Conservation (phyloP, 2,888 invertebrate species). For the Diplolepis rosae region DNA sequence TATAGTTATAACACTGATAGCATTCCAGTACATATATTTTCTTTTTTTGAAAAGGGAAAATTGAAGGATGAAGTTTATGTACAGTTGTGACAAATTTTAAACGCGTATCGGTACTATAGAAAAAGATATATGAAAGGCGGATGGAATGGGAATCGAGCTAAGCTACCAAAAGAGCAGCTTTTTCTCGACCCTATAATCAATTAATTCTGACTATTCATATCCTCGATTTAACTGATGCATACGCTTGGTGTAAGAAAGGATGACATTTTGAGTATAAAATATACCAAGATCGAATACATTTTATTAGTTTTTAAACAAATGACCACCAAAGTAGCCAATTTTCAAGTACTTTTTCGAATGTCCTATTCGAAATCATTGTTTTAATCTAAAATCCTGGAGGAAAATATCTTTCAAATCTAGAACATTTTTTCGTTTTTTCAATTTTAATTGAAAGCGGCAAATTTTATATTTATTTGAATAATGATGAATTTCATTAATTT, state of each 20-base stretch:
- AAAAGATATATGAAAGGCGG: not conserved
- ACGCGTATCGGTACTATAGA: conserved; percentile 2
- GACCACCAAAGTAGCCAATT: no score
- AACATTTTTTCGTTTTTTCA: no score
- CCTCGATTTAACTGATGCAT: no score
- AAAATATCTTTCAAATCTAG: no score
- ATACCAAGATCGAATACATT: not conserved
- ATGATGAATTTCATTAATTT: no score
- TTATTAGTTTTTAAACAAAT: not conserved
- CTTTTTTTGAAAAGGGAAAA: not conserved
- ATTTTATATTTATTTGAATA: no score
- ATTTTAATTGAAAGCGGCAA: no score
- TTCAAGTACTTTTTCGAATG: no score
- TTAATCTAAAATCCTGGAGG: no score
- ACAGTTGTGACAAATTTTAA: conserved; percentile 2
- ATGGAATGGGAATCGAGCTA: conserved; percentile 1
- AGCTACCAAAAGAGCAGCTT: not conserved
- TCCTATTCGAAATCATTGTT: no score
- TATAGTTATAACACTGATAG: not conserved
- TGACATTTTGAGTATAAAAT: no score
- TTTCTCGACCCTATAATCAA: not conserved
- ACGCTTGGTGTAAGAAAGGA: no score
- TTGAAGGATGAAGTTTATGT: not conserved
- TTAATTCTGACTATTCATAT: not conserved
- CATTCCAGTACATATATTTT: not conserved